Evolutionary conservation across 2,888 invertebrate species (phyloP).

Genomic region (Parasteatoda lunata): DNA sequence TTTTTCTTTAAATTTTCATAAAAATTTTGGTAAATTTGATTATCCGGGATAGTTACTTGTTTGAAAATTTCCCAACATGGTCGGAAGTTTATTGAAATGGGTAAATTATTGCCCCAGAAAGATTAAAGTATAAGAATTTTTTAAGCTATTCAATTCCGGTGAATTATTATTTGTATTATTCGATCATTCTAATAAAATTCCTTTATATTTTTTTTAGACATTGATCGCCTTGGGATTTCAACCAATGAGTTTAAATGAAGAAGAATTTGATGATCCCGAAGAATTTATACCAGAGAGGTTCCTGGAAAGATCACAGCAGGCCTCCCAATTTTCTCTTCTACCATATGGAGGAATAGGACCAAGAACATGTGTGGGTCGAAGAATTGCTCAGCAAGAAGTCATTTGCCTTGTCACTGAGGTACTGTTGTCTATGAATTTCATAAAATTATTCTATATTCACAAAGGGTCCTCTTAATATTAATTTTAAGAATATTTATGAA

Average conservation of each 20-base stretch:
- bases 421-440: not conserved
- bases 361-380: constrained; percentile 73
- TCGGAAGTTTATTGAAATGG: no score
- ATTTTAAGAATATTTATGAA: no score
- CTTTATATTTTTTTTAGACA: constrained; percentile 72
- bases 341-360: constrained; percentile 74
- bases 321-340: constrained; percentile 73
- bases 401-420: constrained; percentile 37
- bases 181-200: not conserved
- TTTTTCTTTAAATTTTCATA: no score
- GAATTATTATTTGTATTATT: no score
- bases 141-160: no score
- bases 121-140: no score
- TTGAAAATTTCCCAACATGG: no score
- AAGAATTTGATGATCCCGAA: constrained; percentile 73
- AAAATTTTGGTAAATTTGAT: no score
- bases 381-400: constrained; percentile 59
- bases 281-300: constrained; percentile 74
- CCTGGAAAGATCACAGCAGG: constrained; percentile 72
- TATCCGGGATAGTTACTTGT: no score
- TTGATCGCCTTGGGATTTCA: constrained; percentile 72
- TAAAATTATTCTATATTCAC: no score
- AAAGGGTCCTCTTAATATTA: no score
- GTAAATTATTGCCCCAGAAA: no score
- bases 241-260: constrained; percentile 71